Conservation (phyloP, 2,888 invertebrate species). For the Choristoneura rosaceana region DNA sequence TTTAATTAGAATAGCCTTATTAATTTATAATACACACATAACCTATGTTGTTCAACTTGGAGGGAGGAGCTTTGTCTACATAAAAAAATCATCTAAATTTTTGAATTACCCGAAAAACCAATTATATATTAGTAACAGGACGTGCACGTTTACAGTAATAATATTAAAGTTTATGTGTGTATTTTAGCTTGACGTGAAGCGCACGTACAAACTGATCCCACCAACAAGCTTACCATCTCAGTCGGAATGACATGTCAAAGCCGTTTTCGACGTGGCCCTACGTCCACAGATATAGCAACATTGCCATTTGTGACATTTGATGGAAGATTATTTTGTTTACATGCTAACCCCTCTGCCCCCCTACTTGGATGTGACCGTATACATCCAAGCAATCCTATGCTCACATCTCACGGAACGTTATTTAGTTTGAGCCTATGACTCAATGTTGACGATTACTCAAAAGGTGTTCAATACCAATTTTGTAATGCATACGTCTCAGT, state of each 20-base stretch:
- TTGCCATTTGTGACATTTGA: conserved; percentile 75
- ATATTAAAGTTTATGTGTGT: neutral
- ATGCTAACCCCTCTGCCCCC: conserved; percentile 58
- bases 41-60: no score
- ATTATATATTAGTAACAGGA: no score
- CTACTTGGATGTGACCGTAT: conserved; percentile 57
- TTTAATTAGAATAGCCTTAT: no score
- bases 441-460: conserved; percentile 58
- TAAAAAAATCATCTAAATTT: no score
- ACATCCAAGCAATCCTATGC: conserved; percentile 58
- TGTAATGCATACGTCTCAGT: neutral
- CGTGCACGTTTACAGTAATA: neutral
- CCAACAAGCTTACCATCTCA: conserved; percentile 56
- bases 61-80: no score
- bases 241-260: conserved; percentile 65
- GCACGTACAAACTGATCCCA: conserved; percentile 50
- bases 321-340: conserved; percentile 78
- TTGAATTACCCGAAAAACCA: no score
- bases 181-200: neutral
- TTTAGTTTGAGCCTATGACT: conserved; percentile 62
- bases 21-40: no score
- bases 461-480: conserved; percentile 50
- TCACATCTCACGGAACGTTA: conserved; percentile 67
- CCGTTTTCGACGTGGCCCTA: conserved; percentile 61
- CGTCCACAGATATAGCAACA: conserved; percentile 64